Base-by-base conservation (phyloP, 2,113 vertebrate species). In the Argyrosomus japonicus region DNA sequence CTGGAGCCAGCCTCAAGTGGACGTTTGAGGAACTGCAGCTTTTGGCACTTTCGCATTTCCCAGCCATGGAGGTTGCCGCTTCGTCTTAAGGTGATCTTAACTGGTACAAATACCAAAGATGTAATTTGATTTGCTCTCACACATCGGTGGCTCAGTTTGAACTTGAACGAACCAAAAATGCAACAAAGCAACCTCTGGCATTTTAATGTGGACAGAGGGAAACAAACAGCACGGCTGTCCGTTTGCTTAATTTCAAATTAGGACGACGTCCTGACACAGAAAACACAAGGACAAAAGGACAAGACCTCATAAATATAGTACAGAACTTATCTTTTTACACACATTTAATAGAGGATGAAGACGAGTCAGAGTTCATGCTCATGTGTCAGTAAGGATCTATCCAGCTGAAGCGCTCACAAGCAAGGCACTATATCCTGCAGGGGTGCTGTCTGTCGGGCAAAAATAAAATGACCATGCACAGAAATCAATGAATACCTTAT, bases 221-320 rank as follows among this genome's bases (percentile, higher is more conserved):
- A 64, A 65, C 40, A 67, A n/a, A 47, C 36, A 29, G 25, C n/a
- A 32, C 7, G 5, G 3, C 19, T 15, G 8, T n/a, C 6, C 18
- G 21, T 68, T 53, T 53, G 48, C 50, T 10, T 6, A 2, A 53
- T 17, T 36, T 29, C 29, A 69, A 56, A 40, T 9, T 17, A n/a
- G 4, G 14, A 17, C 7, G 5, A 23, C 6, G 23, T 40, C 11
- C 57, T 56, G 60, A 45, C 71, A n/a, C 32, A 68, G 23, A 75
- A 51, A 43, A 27, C 27, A 43, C 65, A 76, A 69, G 65, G 58
- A 56, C 47, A n/a, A 1, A 5, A 12, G 56, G 47, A 53, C 9
- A 36, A n/a, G 36, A 63, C 63, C 68, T 73, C 75, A 61, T 40
- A 61, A 74, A 62, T 50, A 53, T 7, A 45, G 23, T 50, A 48